Conservation (phyloP, 1,140 invertebrate genomes). For the Macrotrachela quadricornifera region DNA sequence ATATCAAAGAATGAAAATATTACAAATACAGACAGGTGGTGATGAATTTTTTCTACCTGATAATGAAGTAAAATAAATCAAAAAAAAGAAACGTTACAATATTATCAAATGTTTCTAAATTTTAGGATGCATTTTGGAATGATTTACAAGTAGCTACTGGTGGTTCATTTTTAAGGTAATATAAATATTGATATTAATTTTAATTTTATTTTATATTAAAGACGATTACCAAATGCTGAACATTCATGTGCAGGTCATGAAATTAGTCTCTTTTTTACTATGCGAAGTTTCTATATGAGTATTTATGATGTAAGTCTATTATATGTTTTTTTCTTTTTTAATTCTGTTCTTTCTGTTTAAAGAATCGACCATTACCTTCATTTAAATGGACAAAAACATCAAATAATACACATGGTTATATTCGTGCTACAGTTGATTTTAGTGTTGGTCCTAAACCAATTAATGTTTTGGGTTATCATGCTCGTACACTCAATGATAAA, state of each 20-base stretch:
- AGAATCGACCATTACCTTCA: conserved; percentile 1
- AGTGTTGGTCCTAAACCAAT: conserved; percentile 12
- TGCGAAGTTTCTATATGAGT: conserved; percentile 16
- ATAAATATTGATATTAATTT: too few species aligned
- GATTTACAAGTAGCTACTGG: neutral
- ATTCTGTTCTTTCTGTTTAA: too few species aligned
- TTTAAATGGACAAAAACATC: neutral
- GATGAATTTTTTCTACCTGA: conserved; percentile 26
- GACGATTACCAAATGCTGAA: conserved; percentile 17
- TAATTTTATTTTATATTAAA: too few species aligned
- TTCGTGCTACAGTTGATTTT: conserved; percentile 13
- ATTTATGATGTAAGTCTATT: conserved; percentile 11
- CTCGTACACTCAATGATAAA: conserved; percentile 14
- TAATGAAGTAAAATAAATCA: conserved; percentile 7
- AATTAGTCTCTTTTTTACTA: conserved; percentile 14
- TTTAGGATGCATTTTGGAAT: conserved; percentile 2
- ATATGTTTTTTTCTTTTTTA: neutral
- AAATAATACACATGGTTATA: conserved; percentile 7
- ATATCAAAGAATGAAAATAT: conserved; percentile 16
- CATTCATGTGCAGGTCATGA: conserved; percentile 18
- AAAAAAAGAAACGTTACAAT: too few species aligned
- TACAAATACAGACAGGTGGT: conserved; percentile 17
- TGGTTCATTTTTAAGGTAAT: too few species aligned
- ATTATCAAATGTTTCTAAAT: too few species aligned
- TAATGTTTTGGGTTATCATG: conserved; percentile 13